Evolutionary conservation across 2,797 vertebrate genomes (phyloP).

Genomic region (Dallia pectoralis): DNA sequence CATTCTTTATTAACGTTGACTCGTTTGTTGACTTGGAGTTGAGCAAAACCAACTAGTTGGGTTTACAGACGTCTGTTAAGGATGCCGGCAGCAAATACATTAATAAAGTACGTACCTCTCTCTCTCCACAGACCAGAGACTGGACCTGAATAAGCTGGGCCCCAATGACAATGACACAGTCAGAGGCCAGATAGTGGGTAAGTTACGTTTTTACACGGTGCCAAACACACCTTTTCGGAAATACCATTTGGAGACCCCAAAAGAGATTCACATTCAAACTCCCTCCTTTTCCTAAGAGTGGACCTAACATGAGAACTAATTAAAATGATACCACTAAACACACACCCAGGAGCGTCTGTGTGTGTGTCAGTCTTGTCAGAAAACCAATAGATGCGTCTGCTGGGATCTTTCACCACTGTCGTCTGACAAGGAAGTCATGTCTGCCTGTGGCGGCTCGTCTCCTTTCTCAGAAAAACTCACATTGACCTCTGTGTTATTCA

Average conservation of each 20-base stretch:
- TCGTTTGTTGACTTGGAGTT: too few relatives aligned
- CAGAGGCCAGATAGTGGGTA: conserved; percentile 96
- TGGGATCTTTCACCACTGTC: conserved; percentile 11
- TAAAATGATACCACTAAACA: not conserved
- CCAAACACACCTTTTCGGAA: not conserved
- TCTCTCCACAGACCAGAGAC: conserved; percentile 83
- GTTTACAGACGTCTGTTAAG: too few relatives aligned
- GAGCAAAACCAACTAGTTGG: too few relatives aligned
- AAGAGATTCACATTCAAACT: too few relatives aligned
- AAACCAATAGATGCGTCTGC: not conserved
- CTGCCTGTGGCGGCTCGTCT: not conserved
- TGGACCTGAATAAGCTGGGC: conserved; percentile 94
- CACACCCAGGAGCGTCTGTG: not conserved
- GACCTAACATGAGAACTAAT: too few relatives aligned
- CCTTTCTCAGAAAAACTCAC: not conserved
- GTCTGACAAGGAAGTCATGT: not conserved
- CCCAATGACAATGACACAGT: conserved; percentile 96
- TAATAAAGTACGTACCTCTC: too few relatives aligned
- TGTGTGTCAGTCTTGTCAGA: not conserved
- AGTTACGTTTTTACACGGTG: conserved; percentile 51
- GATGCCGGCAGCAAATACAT: too few relatives aligned
- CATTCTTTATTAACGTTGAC: too few relatives aligned
- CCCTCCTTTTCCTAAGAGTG: too few relatives aligned
- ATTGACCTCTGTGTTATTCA: not conserved
- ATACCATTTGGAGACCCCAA: too few relatives aligned